Base-by-base conservation (phyloP, 1,140 invertebrate genomes). In the Patella vulgata region DNA sequence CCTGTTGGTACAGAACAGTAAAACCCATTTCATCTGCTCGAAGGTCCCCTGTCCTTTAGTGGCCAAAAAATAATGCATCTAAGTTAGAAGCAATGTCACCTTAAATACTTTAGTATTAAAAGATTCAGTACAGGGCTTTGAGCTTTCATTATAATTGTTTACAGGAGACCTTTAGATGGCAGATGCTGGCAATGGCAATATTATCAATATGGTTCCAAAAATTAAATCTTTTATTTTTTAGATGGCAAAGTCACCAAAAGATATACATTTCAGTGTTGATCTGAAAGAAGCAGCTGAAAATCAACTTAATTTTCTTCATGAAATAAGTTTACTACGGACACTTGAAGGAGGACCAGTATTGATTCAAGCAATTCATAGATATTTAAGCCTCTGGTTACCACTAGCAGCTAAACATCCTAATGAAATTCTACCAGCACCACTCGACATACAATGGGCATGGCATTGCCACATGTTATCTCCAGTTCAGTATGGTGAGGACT, bases 371-470 rank as follows among this genome's bases (percentile, higher is more conserved):
- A 75, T 86, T 39, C 72, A 82, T 28, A 66, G 86, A 59, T 87
- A 87, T 74, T 85, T 86, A 69, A 73, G 64, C 57, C 79, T 76
- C 39, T 87, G 86, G 85, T 60, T 87, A 5, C 85, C 86, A 12
- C 59, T 85, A 17, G 74, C 82, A 53, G 81, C 83, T 2, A 74
- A 81, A 66, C 66, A 80, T 42, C 46, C 51, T 25, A 58, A 65
- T 8, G 58, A 74, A 31, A 42, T 61, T 12, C 36, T 84, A 8
- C 74, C 78, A 46, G 83, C 86, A 2, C 86, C 86, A 17, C 54
- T 87, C 33, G 86, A 87, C 66, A 81, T 87, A 43, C 82, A 86
- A 60, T 87, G 86, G 86, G 69, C 85, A n/a, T 87, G 86, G 86
- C 85, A 87, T 56, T 82, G 79, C 23, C 85, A 85, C 59, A 78